These are phyloP conservation scores for Diachasmimorpha longicaudata DNA, from an alignment of 1,140 invertebrate genomes.

Conservation along the genomic window DNA sequence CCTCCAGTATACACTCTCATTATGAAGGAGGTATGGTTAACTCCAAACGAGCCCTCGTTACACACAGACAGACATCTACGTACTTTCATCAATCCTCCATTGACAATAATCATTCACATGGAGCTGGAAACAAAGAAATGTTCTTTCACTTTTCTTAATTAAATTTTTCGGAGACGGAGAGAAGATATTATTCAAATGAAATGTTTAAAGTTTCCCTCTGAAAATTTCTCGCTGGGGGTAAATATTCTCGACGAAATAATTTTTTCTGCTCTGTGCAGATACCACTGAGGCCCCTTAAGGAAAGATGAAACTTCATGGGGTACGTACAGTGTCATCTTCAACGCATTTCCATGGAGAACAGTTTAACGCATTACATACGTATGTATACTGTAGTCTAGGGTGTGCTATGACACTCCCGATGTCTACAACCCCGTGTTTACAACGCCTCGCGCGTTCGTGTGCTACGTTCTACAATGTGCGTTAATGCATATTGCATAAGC, in stretches of 20 bases:
- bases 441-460: not conserved
- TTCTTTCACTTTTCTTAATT: too few relatives aligned
- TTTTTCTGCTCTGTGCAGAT: too few relatives aligned
- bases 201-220: too few relatives aligned
- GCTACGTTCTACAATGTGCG: not conserved
- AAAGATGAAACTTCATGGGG: too few relatives aligned
- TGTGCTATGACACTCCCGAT: slow-evolving; percentile 5
- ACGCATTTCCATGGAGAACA: slow-evolving; percentile 17
- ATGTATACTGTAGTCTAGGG: not conserved
- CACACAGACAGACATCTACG: not conserved
- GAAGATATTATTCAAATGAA: too few relatives aligned
- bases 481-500: slow-evolving; percentile 25
- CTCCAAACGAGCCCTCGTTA: slow-evolving; percentile 20
- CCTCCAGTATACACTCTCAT: slow-evolving; percentile 15
- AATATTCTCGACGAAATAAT: too few relatives aligned
- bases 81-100: not conserved
- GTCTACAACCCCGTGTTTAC: slow-evolving; percentile 20
- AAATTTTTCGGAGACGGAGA: too few relatives aligned
- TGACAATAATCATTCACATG: too few relatives aligned
- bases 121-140: too few relatives aligned
- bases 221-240: too few relatives aligned
- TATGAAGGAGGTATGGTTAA: slow-evolving; percentile 11
- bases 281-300: too few relatives aligned
- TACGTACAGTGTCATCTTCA: not conserved
- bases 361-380: slow-evolving; percentile 10